Base-by-base conservation (phyloP, 2,888 invertebrate genomes). In the Dyspetes luteomarginatus region DNA sequence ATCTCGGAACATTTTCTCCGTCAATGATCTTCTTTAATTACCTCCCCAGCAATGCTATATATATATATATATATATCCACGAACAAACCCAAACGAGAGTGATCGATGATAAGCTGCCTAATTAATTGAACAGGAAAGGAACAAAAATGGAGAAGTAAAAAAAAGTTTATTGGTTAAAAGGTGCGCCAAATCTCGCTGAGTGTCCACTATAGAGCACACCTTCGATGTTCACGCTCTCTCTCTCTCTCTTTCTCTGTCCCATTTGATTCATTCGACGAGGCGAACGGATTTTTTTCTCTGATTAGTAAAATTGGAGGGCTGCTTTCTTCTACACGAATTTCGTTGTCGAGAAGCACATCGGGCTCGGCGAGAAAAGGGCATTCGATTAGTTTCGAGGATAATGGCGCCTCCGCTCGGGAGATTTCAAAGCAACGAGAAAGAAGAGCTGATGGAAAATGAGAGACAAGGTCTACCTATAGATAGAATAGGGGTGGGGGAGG, bases 161-260 rank as follows among this genome's bases (percentile, higher is more conserved):
- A 45, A 48, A 22, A 24, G 22, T 15, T 7, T 15, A 56, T 17
- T 24, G 55, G 19, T 74, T 15, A 26, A 73, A 48, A 81, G 83
- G 84, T 60, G 84, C 64, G 84, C 77, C 83, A 83, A 82, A 83
- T 84, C 68, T 77, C 76, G 76, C 72, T 71, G 82, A 84, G 81
- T 81, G 81, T 65, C 9, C 52, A n/a, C 24, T 9, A 7, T 24
- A n/a, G n/a, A n/a, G n/a, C n/a, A 24, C 24, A 71, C 43, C 62
- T 68, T 69, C 69, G 71, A 78, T 71, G 45, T 58, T 58, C 15
- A 9, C 65, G 36, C 65, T 65, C 12, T 41, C 58, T 30, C 15
- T 36, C 55, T 55, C 55, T 55, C 65, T 58, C 50, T 60, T 24
- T 74, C 45, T 60, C 30, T 30, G 56, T 67, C 75, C 52, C 65